These are phyloP conservation scores for Megaceryle torquata DNA, from an alignment of 2,113 vertebrate genomes.

Conservation along the genomic window DNA sequence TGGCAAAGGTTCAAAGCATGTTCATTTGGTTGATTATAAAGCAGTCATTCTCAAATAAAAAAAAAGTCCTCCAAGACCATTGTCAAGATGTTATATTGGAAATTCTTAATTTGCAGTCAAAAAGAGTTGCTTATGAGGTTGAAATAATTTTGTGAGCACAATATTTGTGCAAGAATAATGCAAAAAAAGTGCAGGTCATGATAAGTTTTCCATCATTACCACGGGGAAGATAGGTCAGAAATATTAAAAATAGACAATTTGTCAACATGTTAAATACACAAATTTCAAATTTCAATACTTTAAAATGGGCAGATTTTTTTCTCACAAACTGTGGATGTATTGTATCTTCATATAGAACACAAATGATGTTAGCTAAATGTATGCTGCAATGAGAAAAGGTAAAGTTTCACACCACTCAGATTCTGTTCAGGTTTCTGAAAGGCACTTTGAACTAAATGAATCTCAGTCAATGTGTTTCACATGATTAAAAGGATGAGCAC, in stretches of 20 bases:
- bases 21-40: neutral
- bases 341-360: neutral
- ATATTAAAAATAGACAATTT: neutral
- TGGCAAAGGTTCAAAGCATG: neutral
- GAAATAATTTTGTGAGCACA: neutral
- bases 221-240: neutral
- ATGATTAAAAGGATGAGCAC: constrained; percentile 76
- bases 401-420: constrained; percentile 37
- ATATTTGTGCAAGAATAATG: neutral
- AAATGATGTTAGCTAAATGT: neutral
- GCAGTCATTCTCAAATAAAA: neutral
- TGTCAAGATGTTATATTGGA: neutral
- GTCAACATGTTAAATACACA: fast-evolving
- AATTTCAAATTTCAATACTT: neutral
- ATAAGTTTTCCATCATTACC: neutral
- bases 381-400: neutral
- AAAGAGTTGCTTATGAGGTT: neutral
- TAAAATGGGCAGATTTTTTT: neutral
- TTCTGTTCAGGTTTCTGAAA: constrained; percentile 70
- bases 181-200: neutral
- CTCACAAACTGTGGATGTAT: neutral
- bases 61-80: neutral
- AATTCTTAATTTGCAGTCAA: neutral
- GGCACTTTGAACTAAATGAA: constrained; percentile 77
- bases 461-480: constrained; percentile 61